Evolutionary conservation across 2,113 vertebrate genomes (phyloP).

Genomic region (Callipepla squamata): DNA sequence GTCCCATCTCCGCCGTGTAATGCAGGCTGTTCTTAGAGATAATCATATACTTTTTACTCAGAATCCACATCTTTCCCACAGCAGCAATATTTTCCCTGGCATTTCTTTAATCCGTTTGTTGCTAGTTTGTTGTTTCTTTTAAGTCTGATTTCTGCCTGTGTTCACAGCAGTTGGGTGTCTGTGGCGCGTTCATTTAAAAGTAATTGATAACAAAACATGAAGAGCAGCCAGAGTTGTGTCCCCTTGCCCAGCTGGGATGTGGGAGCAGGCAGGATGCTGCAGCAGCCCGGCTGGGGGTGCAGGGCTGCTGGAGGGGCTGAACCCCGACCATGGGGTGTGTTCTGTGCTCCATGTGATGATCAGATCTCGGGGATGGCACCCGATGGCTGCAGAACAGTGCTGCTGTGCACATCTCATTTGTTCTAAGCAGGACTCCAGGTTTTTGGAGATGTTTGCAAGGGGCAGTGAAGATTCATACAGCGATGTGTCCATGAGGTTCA

Average conservation of each 20-base stretch:
- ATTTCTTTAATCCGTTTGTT: not conserved
- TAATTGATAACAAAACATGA: not conserved
- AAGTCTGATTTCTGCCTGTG: not conserved
- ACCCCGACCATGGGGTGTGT: not conserved
- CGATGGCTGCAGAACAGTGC: constrained; percentile 52
- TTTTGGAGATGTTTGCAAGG: constrained; percentile 16
- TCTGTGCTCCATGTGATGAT: not conserved
- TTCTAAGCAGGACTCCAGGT: constrained; percentile 65
- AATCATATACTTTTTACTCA: constrained; percentile 55
- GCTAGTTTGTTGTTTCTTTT: not conserved
- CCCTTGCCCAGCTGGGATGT: not conserved
- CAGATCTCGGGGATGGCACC: constrained; percentile 28
- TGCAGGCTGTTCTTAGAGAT: constrained; percentile 33
- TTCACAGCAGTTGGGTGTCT: not conserved
- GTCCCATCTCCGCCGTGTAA: not conserved
- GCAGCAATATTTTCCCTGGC: constrained; percentile 36
- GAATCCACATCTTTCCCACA: constrained; percentile 48
- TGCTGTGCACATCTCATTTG: constrained; percentile 19
- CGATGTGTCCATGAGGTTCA: constrained; percentile 73
- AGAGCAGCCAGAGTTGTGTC: not conserved
- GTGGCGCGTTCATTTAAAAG: not conserved
- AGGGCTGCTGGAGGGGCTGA: not conserved
- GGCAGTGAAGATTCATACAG: constrained; percentile 48
- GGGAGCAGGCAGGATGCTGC: not conserved
- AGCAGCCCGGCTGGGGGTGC: not conserved